Percentiles rank a stretch among this genome's conserved stretches.
Conservation (phyloP, 2,797 vertebrate species). For the Bovichtus diacanthus region DNA sequence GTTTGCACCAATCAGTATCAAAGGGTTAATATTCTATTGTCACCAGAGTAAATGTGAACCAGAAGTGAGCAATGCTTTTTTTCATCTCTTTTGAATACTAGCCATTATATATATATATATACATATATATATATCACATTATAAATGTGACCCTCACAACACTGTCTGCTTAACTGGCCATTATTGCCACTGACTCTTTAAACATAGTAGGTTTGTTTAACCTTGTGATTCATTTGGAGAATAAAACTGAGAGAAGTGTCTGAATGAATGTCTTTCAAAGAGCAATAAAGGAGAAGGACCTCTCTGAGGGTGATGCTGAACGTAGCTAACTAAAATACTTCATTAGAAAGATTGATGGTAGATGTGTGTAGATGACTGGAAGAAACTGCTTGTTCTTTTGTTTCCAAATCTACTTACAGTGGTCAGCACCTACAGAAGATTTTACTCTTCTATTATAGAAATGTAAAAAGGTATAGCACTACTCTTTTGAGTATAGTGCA, state of each 20-base stretch:
- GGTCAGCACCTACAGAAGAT: neutral
- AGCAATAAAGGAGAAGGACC: constrained; percentile 13
- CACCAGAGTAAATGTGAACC: neutral
- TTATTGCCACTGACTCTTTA: constrained; percentile 34
- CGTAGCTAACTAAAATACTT: constrained; percentile 1
- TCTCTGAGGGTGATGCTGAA: neutral
- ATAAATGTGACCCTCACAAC: neutral
- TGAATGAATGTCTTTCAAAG: constrained; percentile 12
- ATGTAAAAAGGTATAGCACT: neutral
- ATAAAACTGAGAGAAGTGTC: constrained; percentile 8
- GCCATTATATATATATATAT: too few relatives aligned
- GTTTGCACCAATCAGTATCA: neutral
- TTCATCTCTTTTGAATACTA: neutral
- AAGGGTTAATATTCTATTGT: constrained; percentile 1
- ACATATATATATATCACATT: constrained; percentile 5
- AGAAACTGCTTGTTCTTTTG: neutral
- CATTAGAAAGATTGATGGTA: constrained; percentile 3
- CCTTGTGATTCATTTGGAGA: constrained; percentile 36
- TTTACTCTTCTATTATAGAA: constrained; percentile 12
- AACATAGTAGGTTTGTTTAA: constrained; percentile 7
- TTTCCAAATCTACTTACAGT: neutral
- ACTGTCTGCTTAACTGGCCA: constrained; percentile 9
- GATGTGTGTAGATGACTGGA: constrained; percentile 1
- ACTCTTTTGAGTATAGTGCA: too few relatives aligned
- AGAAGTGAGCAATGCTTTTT: constrained; percentile 1